A percentile compares a stretch with the other conserved stretches of the same genome.
These are phyloP conservation scores for Danio choprae DNA, from an alignment of 2,797 vertebrate genomes.

Conservation along the genomic window DNA sequence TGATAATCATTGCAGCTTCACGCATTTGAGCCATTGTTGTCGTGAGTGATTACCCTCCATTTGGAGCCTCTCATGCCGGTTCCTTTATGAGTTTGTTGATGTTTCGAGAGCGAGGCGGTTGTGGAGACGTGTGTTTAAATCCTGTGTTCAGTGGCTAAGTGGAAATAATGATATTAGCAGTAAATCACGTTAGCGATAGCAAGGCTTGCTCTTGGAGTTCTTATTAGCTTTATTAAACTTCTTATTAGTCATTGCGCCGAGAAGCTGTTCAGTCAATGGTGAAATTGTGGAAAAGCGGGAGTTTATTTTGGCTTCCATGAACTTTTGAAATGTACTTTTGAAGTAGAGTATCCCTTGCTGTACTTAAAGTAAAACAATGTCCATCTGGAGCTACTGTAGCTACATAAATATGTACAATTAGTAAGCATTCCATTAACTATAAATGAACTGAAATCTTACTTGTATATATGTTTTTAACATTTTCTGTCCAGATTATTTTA, in stretches of 20 bases:
- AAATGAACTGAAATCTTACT: not conserved
- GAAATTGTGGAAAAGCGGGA: not conserved
- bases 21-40: constrained; percentile 27
- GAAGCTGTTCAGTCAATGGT: constrained; percentile 1
- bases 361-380: not conserved
- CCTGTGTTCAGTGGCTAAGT: not conserved
- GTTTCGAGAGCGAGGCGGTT: constrained; percentile 41
- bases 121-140: constrained; percentile 13
- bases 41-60: constrained; percentile 35
- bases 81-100: constrained; percentile 48
- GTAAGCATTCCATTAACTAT: not conserved
- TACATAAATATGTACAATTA: not conserved
- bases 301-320: not conserved
- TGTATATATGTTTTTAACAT: too few relatives aligned
- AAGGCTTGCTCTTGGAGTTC: not conserved
- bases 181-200: not conserved
- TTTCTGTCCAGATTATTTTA: too few relatives aligned
- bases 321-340: not conserved
- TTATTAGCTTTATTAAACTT: constrained; percentile 2
- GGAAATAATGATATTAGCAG: constrained; percentile 16
- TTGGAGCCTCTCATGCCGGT: constrained; percentile 33
- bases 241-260: not conserved
- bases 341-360: not conserved
- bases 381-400: not conserved
- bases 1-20: constrained; percentile 32